These are phyloP conservation scores for Rhinichthys osculus DNA, from an alignment of 2,797 vertebrate species.

Conservation along the genomic window DNA sequence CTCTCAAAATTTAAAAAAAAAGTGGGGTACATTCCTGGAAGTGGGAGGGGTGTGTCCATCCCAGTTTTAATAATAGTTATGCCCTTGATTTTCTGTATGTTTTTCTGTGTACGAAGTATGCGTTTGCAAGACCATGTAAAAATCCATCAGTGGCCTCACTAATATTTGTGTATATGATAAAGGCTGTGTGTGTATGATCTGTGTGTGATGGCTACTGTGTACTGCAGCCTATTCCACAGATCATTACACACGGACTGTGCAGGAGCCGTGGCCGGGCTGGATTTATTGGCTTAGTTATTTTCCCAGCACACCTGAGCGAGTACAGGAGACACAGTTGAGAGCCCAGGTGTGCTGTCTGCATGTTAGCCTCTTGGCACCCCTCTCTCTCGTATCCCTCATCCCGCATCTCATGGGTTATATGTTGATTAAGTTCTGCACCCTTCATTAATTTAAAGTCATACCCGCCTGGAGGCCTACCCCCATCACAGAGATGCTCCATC, in stretches of 20 bases:
- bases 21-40: not conserved
- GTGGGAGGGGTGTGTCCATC: not conserved
- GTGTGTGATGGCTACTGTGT: constrained; percentile 28
- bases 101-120: not conserved
- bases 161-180: not conserved
- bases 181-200: constrained; percentile 8
- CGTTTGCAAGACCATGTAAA: not conserved
- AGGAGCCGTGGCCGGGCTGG: not conserved
- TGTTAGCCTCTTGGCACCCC: constrained; percentile 5
- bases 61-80: not conserved
- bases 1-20: not conserved
- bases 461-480: constrained; percentile 25
- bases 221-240: constrained; percentile 40
- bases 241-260: constrained; percentile 30
- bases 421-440: constrained; percentile 63
- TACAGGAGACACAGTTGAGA: not conserved
- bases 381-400: constrained; percentile 2
- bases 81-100: not conserved
- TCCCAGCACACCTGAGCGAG: constrained; percentile 58
- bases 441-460: constrained; percentile 63
- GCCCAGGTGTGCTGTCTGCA: not conserved
- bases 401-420: constrained; percentile 33
- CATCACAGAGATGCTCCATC: constrained; percentile 54
- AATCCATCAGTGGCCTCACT: constrained; percentile 10
- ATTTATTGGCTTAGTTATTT: constrained; percentile 60